These are phyloP conservation scores for Hylyphantes graminicola DNA, from an alignment of 1,140 invertebrate species.

Conservation along the genomic window DNA sequence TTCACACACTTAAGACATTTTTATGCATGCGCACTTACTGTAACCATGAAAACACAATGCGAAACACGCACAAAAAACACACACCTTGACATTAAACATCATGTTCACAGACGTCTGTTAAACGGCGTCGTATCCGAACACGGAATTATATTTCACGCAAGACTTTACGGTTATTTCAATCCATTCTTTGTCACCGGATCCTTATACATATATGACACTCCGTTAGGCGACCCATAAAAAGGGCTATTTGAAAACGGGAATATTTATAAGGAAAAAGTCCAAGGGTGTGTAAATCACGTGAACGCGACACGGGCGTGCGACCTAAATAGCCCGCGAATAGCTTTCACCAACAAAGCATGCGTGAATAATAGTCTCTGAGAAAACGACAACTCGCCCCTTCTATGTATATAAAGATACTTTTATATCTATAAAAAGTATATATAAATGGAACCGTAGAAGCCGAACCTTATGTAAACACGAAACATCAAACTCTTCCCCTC, in stretches of 20 bases:
- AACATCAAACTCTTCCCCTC: conserved; percentile 48
- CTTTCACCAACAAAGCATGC: conserved; percentile 47
- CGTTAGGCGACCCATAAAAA: conserved; percentile 28
- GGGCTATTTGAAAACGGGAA: conserved; percentile 35
- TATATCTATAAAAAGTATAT: conserved; percentile 19
- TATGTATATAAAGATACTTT: conserved; percentile 25
- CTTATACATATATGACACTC: conserved; percentile 21
- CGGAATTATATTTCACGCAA: neutral
- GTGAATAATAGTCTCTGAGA: conserved; percentile 51
- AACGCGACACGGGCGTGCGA: conserved; percentile 32
- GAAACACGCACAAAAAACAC: too few species aligned
- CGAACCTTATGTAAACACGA: conserved; percentile 56
- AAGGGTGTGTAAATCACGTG: conserved; percentile 40
- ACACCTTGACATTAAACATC: too few species aligned
- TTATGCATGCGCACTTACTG: too few species aligned
- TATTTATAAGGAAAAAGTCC: conserved; percentile 21
- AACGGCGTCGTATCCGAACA: too few species aligned
- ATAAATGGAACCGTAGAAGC: conserved; percentile 31
- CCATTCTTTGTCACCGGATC: neutral
- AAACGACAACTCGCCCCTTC: conserved; percentile 18
- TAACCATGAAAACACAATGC: too few species aligned
- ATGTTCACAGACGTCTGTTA: too few species aligned
- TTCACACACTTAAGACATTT: too few species aligned
- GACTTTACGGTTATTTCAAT: conserved; percentile 28
- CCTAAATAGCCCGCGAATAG: conserved; percentile 38